phyloP scores from a whole-genome alignment of 2,888 invertebrate species.

The Andrena bicolor region DNA sequence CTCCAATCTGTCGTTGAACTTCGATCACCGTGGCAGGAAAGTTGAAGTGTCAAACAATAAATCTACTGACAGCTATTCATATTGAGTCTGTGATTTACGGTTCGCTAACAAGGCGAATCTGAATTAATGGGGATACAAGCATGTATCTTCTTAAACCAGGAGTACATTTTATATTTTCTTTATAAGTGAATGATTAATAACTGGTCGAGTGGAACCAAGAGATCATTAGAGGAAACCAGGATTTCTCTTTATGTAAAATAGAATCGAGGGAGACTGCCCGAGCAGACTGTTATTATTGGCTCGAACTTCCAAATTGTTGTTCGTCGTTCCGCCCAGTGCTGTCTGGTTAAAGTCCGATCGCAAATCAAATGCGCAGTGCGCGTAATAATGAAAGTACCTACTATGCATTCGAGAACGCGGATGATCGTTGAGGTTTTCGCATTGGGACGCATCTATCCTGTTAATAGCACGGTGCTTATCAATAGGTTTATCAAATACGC shows the following conservation, averaged over 20 bases:
- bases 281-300: background rate
- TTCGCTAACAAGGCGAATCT: too few species aligned
- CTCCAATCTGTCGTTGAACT: too few species aligned
- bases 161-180: too few species aligned
- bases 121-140: too few species aligned
- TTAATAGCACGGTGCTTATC: background rate
- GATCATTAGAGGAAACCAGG: background rate
- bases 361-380: background rate
- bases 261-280: background rate
- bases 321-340: background rate
- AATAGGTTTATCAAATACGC: background rate
- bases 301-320: background rate
- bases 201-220: background rate
- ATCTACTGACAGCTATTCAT: too few species aligned
- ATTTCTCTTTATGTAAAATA: background rate
- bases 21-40: too few species aligned
- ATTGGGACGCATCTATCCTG: background rate
- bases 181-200: too few species aligned
- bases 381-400: background rate
- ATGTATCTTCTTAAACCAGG: too few species aligned
- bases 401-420: background rate
- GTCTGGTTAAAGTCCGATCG: background rate
- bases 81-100: too few species aligned
- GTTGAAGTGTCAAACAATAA: too few species aligned
- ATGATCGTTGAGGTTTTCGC: background rate